Evolutionary conservation across 2,113 vertebrate genomes (phyloP), one percentile per base, ranked within the genome.

Genomic region (Apaloderma vittatum): DNA sequence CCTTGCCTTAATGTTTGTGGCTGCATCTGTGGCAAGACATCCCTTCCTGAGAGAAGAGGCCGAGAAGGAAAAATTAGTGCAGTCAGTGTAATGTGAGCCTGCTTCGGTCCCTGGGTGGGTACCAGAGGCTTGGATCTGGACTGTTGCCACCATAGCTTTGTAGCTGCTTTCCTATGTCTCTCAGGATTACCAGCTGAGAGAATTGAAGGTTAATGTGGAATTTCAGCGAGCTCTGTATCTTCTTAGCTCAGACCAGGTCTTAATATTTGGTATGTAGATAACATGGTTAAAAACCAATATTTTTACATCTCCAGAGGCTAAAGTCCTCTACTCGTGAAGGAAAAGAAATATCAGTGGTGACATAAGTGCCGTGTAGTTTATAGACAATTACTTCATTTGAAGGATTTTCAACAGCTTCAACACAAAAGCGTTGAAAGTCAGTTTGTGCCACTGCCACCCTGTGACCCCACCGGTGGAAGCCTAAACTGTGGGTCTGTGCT

Each of bases 1-100:
- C 43, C 37, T n/a, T 9, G 43, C n/a, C 2, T n/a, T 43, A 2
- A 11, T 68, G 67, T 68, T 22, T 49, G 93, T 23, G 96, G 90
- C 26, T 26, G 43, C 9, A 0, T 49, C 26, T 48, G 34, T 21
- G 90, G 78, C 58, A 1, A 2, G 58, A 3, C 15, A 1, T 21
- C 36, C 9, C 29, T 40, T 62, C 46, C 59, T 4, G 59, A 15
- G 20, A 43, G 48, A 16, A 6, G 24, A 15, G 73, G 34, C 54
- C 19, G 46, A 9, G 84, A 19, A 32, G 27, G 3, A 74, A 12
- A 45, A 52, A 40, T 6, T 1, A n/a, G 0, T 8, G 61, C 3
- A 8, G 0, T 32, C 32, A 0, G 37, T 5, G 54, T 37, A 10
- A 34, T 24, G 24, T 17, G 67, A 8, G 2, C 7, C 49, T 30